phyloP scores from a whole-genome alignment of 2,888 invertebrate species.

The Tetramorium bicarinatum region DNA sequence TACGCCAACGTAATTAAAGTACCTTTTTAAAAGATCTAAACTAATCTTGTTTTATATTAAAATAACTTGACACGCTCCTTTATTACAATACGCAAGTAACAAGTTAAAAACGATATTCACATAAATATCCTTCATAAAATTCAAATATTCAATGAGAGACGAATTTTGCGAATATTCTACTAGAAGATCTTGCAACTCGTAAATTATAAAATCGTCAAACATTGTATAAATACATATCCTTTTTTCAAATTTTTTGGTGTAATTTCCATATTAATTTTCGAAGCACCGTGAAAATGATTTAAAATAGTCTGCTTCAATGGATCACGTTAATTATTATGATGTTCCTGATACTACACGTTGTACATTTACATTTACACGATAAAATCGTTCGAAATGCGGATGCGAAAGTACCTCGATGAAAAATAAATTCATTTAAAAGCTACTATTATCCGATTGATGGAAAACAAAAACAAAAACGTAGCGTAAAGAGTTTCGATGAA shows the following conservation, averaged over 20 bases:
- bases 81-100: not conserved
- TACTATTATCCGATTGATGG: not conserved
- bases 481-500: not conserved
- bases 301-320: not conserved
- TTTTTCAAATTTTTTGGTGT: not conserved
- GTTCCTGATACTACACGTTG: not conserved
- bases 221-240: not conserved
- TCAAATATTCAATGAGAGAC: not conserved
- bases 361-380: not conserved
- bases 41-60: slow-evolving; percentile 18
- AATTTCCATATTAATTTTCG: slow-evolving; percentile 11
- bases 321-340: not conserved
- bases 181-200: not conserved
- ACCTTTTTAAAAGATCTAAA: slow-evolving; percentile 16
- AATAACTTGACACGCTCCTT: not conserved
- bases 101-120: not conserved
- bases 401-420: not conserved
- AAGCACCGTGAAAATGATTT: not conserved
- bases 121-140: not conserved
- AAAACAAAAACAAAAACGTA: slow-evolving; percentile 4
- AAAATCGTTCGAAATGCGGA: slow-evolving; percentile 12
- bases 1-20: slow-evolving; percentile 2
- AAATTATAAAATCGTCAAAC: not conserved
- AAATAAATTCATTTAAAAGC: slow-evolving; percentile 14
- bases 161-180: not conserved